These are phyloP conservation scores for Drosophila vallismaia DNA, from an alignment of 2,888 invertebrate genomes.

Conservation along the genomic window DNA sequence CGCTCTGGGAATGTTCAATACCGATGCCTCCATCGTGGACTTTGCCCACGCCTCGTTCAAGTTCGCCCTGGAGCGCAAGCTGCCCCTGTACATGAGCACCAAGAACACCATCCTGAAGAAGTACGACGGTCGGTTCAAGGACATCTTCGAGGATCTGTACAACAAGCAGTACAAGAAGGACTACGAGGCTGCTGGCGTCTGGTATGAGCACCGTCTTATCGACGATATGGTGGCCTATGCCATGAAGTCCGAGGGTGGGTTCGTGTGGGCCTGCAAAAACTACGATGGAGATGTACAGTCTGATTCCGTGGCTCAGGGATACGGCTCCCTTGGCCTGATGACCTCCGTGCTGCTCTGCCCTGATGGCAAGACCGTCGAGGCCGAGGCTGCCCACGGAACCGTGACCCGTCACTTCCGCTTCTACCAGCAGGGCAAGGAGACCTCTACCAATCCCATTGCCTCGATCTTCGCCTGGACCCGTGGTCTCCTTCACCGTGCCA, in stretches of 20 bases:
- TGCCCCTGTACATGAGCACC: conserved; percentile 97
- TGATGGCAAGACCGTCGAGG: conserved; percentile 98
- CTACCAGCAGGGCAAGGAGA: conserved; percentile 97
- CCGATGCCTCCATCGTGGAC: conserved; percentile 95
- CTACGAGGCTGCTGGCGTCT: conserved; percentile 94
- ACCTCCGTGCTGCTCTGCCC: conserved; percentile 98
- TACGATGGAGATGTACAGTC: conserved; percentile 99
- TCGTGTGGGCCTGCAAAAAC: conserved; percentile 99
- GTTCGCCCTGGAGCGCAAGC: conserved; percentile 92
- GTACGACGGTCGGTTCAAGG: conserved; percentile 98
- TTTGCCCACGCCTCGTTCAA: conserved; percentile 98
- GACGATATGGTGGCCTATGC: conserved; percentile 99
- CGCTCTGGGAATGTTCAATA: conserved; percentile 98
- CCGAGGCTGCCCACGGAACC: conserved; percentile 99
- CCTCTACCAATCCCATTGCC: conserved; percentile 99
- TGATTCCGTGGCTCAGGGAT: conserved; percentile 98
- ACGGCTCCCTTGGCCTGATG: conserved; percentile 98
- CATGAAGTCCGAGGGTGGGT: conserved; percentile 99
- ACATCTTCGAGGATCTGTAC: conserved; percentile 98
- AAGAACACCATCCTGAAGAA: conserved; percentile 98
- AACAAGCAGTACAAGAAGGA: conserved; percentile 92
- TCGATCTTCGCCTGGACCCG: conserved; percentile 99
- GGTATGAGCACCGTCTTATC: conserved; percentile 99
- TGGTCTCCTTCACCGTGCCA: conserved; percentile 96
- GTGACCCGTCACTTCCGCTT: conserved; percentile 95